Evolutionary conservation across 30 jellyfish, hydroid and myxozoan species (phyloP), one percentile per base, ranked within the genome.

Genomic region (Nemopilema nomurai): DNA sequence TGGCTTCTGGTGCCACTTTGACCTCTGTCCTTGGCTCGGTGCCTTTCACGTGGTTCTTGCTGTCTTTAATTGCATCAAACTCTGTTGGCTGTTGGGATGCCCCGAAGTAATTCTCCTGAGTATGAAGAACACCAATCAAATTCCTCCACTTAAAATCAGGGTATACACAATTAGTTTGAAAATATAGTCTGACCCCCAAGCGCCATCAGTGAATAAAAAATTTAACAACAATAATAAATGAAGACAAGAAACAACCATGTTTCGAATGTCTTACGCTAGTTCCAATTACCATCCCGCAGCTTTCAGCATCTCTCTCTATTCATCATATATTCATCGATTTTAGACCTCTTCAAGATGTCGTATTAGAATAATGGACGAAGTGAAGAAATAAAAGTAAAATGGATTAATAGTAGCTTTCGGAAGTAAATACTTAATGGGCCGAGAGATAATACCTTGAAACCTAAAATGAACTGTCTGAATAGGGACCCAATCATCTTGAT

Each of bases 41-140:
- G 1, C 8, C 79, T 20, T 26, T 51, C 1, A 52, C 28, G 0
- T 50, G 69, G n/a, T 25, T 79, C 27, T 28, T 72, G 24, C 81
- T 23, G 27, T 80, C 88, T 74, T 75, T 83, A 19, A 67, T 82
- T 23, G 99, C 94, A 76, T 94, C 93, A 70, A 94, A 94, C 57
- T 94, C 99, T 4, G 82, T 65, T 70, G 96, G 93, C 28, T 68
- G 79, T 64, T 94, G 99, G 18, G 90, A 64, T n/a, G 63, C 90
- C 20, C 99, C 99, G 78, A 94, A 94, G 78, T 94, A 94, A 64
- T 94, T 90, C 76, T 89, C 97, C 99, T 94, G 74, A 21, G 41
- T 23, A 76, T 27, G 24, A 67, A 6, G 52, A 27, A 6, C 23
- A 6, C 23, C 16, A 19, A 19, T n/a, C 8, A 9, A 19, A 19